Evolutionary conservation across 1,140 invertebrate genomes (phyloP).

Genomic region (Ganaspis sp.): DNA sequence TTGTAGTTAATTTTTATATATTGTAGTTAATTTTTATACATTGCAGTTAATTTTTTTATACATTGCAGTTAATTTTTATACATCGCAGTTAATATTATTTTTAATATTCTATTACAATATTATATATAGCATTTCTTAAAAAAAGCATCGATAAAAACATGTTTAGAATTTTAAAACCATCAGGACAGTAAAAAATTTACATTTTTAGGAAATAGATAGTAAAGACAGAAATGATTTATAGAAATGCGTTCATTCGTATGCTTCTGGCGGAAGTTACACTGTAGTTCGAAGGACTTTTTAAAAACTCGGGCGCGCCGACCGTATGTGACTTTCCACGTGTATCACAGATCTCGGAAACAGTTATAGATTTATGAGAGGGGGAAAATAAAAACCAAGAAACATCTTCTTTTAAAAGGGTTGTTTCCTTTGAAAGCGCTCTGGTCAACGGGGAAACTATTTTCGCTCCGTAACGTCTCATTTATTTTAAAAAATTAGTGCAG

Average conservation of each 20-base stretch:
- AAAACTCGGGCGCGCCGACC: constrained; percentile 17
- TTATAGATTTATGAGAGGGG: constrained; percentile 13
- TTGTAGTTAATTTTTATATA: too few relatives aligned
- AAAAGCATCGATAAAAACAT: too few relatives aligned
- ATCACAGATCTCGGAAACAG: constrained; percentile 14
- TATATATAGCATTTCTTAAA: too few relatives aligned
- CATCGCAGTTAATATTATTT: too few relatives aligned
- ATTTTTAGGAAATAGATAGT: too few relatives aligned
- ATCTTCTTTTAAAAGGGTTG: constrained; percentile 2
- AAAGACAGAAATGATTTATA: neutral
- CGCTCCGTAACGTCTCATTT: neutral
- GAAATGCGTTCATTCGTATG: neutral
- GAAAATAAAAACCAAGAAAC: neutral
- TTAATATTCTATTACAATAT: too few relatives aligned
- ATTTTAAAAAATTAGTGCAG: neutral
- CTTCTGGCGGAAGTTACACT: constrained; percentile 19
- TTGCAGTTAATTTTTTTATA: too few relatives aligned
- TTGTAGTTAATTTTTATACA: too few relatives aligned
- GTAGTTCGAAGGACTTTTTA: constrained; percentile 21
- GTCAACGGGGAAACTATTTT: neutral
- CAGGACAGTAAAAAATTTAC: too few relatives aligned
- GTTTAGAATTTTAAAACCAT: too few relatives aligned
- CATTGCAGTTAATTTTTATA: too few relatives aligned
- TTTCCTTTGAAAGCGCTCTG: neutral
- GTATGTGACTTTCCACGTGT: constrained; percentile 27